phyloP scores from a whole-genome alignment of 2,888 invertebrate genomes.

The Apeira syringaria region DNA sequence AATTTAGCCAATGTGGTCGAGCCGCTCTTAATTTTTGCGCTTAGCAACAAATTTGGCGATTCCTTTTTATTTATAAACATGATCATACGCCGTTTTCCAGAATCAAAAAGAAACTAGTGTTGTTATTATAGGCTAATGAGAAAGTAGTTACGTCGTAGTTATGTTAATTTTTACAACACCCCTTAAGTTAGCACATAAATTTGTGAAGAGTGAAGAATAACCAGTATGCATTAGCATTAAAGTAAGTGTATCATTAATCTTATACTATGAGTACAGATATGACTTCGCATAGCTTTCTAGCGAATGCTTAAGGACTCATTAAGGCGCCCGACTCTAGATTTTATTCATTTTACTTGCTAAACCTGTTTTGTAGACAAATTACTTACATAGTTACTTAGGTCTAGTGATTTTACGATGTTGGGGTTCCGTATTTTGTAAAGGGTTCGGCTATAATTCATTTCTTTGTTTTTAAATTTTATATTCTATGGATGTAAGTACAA shows the following conservation, averaged over 20 bases:
- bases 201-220: conserved; percentile 15
- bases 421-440: neutral
- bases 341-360: conserved; percentile 1
- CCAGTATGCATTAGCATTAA: conserved; percentile 40
- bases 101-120: no score
- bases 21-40: no score
- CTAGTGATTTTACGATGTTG: neutral
- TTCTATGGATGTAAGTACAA: no score
- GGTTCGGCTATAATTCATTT: no score
- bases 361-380: conserved; percentile 8
- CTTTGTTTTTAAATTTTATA: no score
- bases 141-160: no score
- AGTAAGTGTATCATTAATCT: conserved; percentile 36
- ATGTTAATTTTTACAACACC: no score
- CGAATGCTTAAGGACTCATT: conserved; percentile 37
- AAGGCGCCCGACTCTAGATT: conserved; percentile 12
- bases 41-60: no score
- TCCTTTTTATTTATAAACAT: no score
- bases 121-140: no score
- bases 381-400: neutral
- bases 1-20: no score
- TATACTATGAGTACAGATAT: conserved; percentile 25
- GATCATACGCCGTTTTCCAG: no score
- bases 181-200: conserved; percentile 18
- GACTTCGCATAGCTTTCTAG: conserved; percentile 28